Conservation (phyloP, 2,113 vertebrate species). For the Poicephalus meyeri region DNA sequence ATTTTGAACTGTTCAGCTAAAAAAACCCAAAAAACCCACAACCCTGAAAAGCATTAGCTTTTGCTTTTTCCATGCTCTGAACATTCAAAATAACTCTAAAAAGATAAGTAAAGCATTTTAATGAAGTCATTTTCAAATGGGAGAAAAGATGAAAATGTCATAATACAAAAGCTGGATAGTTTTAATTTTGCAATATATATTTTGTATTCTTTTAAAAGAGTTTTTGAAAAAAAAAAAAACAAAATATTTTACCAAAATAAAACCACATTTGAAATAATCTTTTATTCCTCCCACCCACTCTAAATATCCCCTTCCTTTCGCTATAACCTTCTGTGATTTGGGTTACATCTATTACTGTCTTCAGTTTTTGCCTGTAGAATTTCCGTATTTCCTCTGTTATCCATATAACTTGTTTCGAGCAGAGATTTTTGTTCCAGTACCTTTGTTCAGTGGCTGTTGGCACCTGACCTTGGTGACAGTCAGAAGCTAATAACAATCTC, state of each 20-base stretch:
- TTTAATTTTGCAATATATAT: background rate
- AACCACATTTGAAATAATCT: background rate
- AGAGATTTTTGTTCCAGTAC: background rate
- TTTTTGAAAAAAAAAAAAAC: background rate
- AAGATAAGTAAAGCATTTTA: background rate
- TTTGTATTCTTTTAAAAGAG: background rate
- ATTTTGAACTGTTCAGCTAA: background rate
- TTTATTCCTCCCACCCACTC: background rate
- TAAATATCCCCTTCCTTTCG: background rate
- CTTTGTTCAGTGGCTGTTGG: background rate
- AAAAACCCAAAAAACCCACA: background rate
- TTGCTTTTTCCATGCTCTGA: background rate
- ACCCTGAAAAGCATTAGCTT: background rate
- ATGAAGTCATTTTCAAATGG: background rate
- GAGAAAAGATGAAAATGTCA: background rate
- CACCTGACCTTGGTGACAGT: background rate
- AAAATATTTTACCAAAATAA: background rate
- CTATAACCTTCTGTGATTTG: background rate
- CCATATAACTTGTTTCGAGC: background rate
- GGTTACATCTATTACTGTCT: background rate
- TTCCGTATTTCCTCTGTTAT: background rate
- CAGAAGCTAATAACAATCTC: background rate
- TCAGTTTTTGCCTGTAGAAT: background rate
- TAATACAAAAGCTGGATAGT: background rate
- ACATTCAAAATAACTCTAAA: background rate